Evolutionary conservation across 2,888 invertebrate species (phyloP).

Genomic region (Coenonympha arcania): DNA sequence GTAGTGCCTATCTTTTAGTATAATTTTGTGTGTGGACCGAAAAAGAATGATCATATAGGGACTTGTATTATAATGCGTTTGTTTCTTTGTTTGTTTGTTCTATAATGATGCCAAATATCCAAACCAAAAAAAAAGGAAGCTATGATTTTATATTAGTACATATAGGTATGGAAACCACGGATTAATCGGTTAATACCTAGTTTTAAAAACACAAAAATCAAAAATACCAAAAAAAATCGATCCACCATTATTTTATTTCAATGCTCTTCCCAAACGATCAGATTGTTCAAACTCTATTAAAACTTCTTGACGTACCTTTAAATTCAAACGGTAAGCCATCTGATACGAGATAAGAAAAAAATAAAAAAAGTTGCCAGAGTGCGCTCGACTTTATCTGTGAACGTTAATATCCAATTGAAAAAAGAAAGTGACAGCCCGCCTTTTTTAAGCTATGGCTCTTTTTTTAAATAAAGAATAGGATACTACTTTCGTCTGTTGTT

Average conservation of each 20-base stretch:
- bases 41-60: no score
- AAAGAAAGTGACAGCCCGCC: slow-evolving; percentile 57
- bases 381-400: slow-evolving; percentile 64
- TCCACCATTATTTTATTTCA: slow-evolving; percentile 44
- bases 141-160: no score
- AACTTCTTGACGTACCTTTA: slow-evolving; percentile 69
- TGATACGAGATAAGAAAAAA: slow-evolving; percentile 50
- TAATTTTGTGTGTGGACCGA: no score
- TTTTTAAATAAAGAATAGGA: slow-evolving; percentile 18
- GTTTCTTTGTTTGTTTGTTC: no score
- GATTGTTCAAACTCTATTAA: slow-evolving; percentile 68
- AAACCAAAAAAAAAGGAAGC: no score
- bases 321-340: slow-evolving; percentile 72
- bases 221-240: slow-evolving; percentile 19
- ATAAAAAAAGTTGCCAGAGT: slow-evolving; percentile 44
- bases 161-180: no score
- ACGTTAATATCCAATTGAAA: slow-evolving; percentile 72
- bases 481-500: slow-evolving; percentile 6
- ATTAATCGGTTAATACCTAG: no score
- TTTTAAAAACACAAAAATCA: background rate
- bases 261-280: slow-evolving; percentile 52
- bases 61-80: no score
- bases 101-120: no score
- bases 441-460: slow-evolving; percentile 27
- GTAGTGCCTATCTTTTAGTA: no score